These are phyloP conservation scores for Trichogramma dendrolimi DNA, from an alignment of 2,888 invertebrate genomes.

Conservation along the genomic window DNA sequence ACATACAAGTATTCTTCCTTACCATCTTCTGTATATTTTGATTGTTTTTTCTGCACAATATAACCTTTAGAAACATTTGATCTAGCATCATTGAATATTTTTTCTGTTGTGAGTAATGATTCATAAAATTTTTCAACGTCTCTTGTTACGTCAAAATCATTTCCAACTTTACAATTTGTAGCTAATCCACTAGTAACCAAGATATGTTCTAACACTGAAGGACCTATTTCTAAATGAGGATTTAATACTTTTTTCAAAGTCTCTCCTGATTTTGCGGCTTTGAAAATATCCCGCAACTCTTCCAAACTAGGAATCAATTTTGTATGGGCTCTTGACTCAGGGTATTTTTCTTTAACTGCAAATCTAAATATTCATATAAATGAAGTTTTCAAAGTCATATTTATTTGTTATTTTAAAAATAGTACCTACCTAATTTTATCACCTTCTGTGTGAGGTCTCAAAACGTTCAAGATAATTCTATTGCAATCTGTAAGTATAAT, in stretches of 20 bases:
- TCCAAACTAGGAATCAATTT: slow-evolving; percentile 58
- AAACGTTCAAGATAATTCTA: slow-evolving; percentile 85
- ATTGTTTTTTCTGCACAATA: slow-evolving; percentile 80
- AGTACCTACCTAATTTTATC: slow-evolving; percentile 68
- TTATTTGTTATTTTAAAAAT: slow-evolving; percentile 2
- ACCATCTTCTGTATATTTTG: slow-evolving; percentile 57
- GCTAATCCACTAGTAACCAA: slow-evolving; percentile 67
- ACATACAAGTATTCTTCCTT: slow-evolving; percentile 63
- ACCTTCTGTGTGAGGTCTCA: slow-evolving; percentile 86
- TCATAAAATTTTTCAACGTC: slow-evolving; percentile 60
- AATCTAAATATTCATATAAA: slow-evolving; percentile 57
- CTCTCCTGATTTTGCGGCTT: slow-evolving; percentile 67
- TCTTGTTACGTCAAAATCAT: slow-evolving; percentile 63
- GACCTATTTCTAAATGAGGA: slow-evolving; percentile 84
- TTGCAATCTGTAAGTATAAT: slow-evolving; percentile 89
- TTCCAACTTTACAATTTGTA: slow-evolving; percentile 59
- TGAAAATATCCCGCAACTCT: slow-evolving; percentile 59
- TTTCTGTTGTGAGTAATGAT: slow-evolving; percentile 68
- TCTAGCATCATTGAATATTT: slow-evolving; percentile 60
- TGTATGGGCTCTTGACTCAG: slow-evolving; percentile 70
- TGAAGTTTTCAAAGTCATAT: not conserved
- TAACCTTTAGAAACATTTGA: slow-evolving; percentile 61
- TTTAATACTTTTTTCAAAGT: slow-evolving; percentile 77
- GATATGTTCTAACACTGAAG: slow-evolving; percentile 88
- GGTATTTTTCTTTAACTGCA: slow-evolving; percentile 90